Conservation (phyloP, 2,113 vertebrate genomes). For the Rafetus swinhoei region DNA sequence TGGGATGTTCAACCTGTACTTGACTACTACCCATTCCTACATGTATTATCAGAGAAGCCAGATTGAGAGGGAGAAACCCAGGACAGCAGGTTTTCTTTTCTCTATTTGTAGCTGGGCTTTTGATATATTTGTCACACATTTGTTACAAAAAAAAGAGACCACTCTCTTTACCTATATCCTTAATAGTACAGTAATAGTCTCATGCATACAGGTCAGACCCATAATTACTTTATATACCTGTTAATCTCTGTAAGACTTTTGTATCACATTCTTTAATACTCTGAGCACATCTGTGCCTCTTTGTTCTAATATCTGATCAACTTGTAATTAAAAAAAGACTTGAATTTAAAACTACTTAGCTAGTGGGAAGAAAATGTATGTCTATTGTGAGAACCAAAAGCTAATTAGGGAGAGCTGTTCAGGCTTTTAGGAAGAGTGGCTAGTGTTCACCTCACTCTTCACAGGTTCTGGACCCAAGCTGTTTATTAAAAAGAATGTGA, state of each 20-base stretch:
- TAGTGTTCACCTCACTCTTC: neutral
- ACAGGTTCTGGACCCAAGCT: neutral
- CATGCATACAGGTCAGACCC: neutral
- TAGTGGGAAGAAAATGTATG: neutral
- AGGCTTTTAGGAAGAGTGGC: neutral
- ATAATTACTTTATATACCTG: neutral
- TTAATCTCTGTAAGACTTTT: neutral
- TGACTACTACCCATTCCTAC: neutral
- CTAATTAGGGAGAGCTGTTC: neutral
- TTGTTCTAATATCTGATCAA: neutral
- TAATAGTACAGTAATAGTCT: neutral
- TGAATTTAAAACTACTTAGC: neutral
- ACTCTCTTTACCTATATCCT: neutral
- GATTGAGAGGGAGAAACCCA: no score
- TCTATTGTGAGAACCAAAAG: neutral
- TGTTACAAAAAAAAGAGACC: neutral
- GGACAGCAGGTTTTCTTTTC: neutral
- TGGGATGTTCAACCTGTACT: neutral
- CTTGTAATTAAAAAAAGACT: neutral
- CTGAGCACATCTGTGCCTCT: neutral
- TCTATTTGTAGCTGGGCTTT: neutral
- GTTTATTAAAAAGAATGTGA: slow-evolving; percentile 6
- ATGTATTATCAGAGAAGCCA: neutral
- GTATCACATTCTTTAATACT: neutral
- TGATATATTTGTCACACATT: neutral